phyloP scores from a whole-genome alignment of 2,888 invertebrate species.

The Lithosia quadra region DNA sequence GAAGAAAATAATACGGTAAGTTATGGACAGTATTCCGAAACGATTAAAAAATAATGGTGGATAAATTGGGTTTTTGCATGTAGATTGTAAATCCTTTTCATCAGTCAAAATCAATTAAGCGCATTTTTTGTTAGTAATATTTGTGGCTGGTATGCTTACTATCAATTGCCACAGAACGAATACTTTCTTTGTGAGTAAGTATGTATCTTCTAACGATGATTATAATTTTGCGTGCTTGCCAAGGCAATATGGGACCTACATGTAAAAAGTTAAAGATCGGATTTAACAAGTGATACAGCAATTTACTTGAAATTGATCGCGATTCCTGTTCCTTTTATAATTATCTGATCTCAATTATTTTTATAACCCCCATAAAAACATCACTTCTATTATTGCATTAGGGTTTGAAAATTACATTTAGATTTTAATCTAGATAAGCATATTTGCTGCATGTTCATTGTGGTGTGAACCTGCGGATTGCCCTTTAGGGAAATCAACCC shows the following conservation, averaged over 20 bases:
- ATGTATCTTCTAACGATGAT: neutral
- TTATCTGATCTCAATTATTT: neutral
- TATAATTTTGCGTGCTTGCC: no score
- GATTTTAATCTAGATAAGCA: conserved; percentile 76
- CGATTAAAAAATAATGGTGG: neutral
- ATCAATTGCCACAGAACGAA: neutral
- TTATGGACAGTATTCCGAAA: neutral
- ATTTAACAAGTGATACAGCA: neutral
- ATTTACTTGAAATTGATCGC: no score
- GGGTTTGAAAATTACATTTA: conserved; percentile 55
- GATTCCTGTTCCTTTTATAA: no score
- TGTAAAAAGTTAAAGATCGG: no score
- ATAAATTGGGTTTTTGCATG: no score
- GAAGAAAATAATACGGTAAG: neutral
- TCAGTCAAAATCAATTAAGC: no score
- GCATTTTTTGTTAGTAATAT: neutral
- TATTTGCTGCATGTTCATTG: conserved; percentile 47
- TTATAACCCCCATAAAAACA: neutral
- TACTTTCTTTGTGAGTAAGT: neutral
- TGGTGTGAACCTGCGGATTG: conserved; percentile 64
- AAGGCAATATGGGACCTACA: no score
- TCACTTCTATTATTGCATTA: conserved; percentile 23
- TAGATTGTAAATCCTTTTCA: no score
- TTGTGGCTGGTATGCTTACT: neutral
- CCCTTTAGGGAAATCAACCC: conserved; percentile 71